Base-by-base conservation (phyloP, 1,140 invertebrate species). In the Danaus plexippus region DNA sequence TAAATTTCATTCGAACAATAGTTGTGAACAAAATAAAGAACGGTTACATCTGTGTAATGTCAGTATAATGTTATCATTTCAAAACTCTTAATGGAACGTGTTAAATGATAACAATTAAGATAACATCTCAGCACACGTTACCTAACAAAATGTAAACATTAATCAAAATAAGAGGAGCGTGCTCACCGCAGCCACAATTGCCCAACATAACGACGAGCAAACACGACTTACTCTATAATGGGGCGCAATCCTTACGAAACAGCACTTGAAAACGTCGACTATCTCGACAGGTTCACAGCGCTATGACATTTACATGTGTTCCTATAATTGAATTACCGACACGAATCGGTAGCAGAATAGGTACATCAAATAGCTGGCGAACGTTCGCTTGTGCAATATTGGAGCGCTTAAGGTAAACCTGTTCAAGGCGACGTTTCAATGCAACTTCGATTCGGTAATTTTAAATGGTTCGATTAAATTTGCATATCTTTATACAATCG, bases 231-330 rank as follows among this genome's bases (percentile, higher is more conserved):
- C 47, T 57, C 48, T 54, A 57, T 61, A 61, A 59, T 57, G 63
- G 54, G 56, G 52, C 57, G 57, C 53, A 50, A 62, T 52, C 49
- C 62, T 80, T 77, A 59, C 71, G 69, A 67, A 80, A 80, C 52
- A 55, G 50, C 60, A 62, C 60, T 62, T 32, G 51, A 57, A 62
- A 53, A 51, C 62, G 53, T 53, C 64, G 51, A 52, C 59, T 64
- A 71, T 71, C 62, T 67, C 59, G 54, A 69, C 66, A 68, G 62
- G 68, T 68, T 67, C 67, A 72, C 71, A 75, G 66, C 63, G 49
- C 60, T 73, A 71, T 74, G 79, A 80, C 79, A 80, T 79, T 80
- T 77, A 80, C 77, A 80, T 71, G 76, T 71, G 72, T 71, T 76
- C 71, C 67, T 69, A 67, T 82, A 73, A 80, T 77, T 76, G 74